Evolutionary conservation across 2,888 invertebrate species (phyloP).

Genomic region (Cheilosia vernalis): DNA sequence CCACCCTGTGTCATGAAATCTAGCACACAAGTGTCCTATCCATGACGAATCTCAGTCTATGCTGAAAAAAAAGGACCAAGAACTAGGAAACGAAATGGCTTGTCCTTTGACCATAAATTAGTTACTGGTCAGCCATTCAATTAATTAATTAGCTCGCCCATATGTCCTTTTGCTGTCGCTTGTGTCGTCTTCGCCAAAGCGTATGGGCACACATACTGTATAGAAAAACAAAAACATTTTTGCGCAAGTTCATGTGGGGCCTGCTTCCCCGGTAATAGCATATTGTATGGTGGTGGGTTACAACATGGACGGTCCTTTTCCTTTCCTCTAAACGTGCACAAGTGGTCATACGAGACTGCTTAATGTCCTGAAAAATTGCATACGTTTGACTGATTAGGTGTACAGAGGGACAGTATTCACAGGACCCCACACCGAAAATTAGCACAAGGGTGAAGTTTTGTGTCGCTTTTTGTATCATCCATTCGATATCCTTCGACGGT

Average conservation of each 20-base stretch:
- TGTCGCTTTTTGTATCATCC: constrained; percentile 53
- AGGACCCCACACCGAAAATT: constrained; percentile 44
- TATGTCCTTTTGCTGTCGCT: constrained; percentile 36
- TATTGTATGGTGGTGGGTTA: constrained; percentile 54
- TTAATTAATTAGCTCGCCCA: constrained; percentile 73
- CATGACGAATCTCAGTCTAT: constrained; percentile 63
- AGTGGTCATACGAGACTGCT: constrained; percentile 68
- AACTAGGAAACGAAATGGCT: constrained; percentile 46
- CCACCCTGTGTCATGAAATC: constrained; percentile 8
- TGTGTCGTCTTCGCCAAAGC: constrained; percentile 26
- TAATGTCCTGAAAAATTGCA: constrained; percentile 75
- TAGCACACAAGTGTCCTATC: constrained; percentile 34
- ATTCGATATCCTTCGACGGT: constrained; percentile 54
- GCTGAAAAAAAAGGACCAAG: constrained; percentile 3
- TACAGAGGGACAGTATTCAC: constrained; percentile 6
- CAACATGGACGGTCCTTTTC: constrained; percentile 19
- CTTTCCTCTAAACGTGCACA: constrained; percentile 28
- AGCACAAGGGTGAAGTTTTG: constrained; percentile 61
- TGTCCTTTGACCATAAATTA: constrained; percentile 75
- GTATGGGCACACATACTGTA: neutral
- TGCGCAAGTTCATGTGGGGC: constrained; percentile 37
- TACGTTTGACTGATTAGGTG: constrained; percentile 70
- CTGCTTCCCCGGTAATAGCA: constrained; percentile 65
- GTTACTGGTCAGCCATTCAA: constrained; percentile 75
- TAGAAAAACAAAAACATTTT: constrained; percentile 45